Evolutionary conservation across 1,140 invertebrate genomes (phyloP), one percentile per base, ranked within the genome.

Genomic region (Drosophila novamexicana): DNA sequence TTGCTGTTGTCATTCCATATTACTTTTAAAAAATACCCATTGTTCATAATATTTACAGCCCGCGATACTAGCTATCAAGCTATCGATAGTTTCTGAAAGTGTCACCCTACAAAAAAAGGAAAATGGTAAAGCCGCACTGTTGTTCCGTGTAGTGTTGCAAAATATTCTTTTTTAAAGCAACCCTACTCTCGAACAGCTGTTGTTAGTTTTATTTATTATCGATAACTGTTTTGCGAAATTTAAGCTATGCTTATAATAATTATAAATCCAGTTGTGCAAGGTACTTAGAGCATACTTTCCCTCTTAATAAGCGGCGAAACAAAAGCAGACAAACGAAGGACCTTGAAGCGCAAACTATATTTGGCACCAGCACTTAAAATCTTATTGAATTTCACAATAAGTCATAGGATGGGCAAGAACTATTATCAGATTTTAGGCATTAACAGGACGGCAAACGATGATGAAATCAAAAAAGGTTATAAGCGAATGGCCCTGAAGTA

Each of bases 401-500:
- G 0, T 29, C 2, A 7, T 50, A 64, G 40, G 44, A 88, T 86
- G 82, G 68, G 75, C 29, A 82, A 57, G 44, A 67, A 86, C 36
- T 86, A 82, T 56, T 86, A 86, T 54, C 14, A 67, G 9, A 73
- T 86, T 59, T 36, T 86, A 9, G 82, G 75, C 45, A 71, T 86
- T 0, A 58, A 66, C 22, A 71, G 52, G 18, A 79, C 66, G 2
- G 82, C 82, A 29, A 64, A 53, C 37, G 49, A 37, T 14, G 75
- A 75, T 1, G 82, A 85, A 18, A 70, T 85, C 1, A 81, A 59
- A 40, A 81, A 72, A 50, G 82, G 70, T 1, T 85, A 88, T 54
- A 75, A 71, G 6, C 79, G 64, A 44, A 86, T 88, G 82, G 82
- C 82, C 4, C 67, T 85, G 1, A 75, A 64, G 12, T 85, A 85